Percentiles rank a stretch among this genome's conserved stretches.
Evolutionary conservation across 2,797 vertebrate species (phyloP).

Genomic region (Channa striata): DNA sequence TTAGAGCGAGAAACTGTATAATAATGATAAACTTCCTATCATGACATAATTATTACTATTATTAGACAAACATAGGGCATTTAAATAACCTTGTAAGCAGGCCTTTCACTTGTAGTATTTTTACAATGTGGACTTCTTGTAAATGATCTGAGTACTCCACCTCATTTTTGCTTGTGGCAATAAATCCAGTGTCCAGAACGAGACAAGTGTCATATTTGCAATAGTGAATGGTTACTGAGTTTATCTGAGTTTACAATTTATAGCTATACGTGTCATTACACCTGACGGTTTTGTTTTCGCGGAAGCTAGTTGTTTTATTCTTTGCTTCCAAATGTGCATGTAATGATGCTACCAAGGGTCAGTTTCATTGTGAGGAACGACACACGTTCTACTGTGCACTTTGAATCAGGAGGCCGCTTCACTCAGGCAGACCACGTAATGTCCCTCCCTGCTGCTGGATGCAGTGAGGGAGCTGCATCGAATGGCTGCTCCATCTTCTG

Average conservation of each 20-base stretch:
- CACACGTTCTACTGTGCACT: conserved; percentile 52
- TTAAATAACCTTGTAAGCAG: neutral
- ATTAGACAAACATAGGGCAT: neutral
- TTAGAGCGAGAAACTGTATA: too few relatives aligned
- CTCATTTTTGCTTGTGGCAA: conserved; percentile 3
- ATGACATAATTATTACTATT: too few relatives aligned
- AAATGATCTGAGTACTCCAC: neutral
- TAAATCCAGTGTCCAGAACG: conserved; percentile 28
- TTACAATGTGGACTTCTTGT: neutral
- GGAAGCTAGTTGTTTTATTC: conserved; percentile 13
- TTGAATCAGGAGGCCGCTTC: conserved; percentile 64
- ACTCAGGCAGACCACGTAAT: conserved; percentile 64
- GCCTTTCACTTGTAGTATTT: neutral
- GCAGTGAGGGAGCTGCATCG: conserved; percentile 85
- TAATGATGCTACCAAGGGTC: conserved; percentile 77
- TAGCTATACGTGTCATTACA: conserved; percentile 50
- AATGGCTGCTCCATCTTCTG: conserved; percentile 85
- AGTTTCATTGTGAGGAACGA: conserved; percentile 77
- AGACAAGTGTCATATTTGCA: conserved; percentile 20
- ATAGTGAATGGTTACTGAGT: conserved; percentile 32
- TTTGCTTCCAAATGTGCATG: conserved; percentile 52
- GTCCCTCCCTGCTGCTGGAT: conserved; percentile 76
- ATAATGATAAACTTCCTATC: too few relatives aligned
- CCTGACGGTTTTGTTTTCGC: conserved; percentile 30
- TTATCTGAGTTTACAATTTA: conserved; percentile 35